Evolutionary conservation across 2,113 vertebrate genomes (phyloP).

Genomic region (Paramormyrops kingsleyae): DNA sequence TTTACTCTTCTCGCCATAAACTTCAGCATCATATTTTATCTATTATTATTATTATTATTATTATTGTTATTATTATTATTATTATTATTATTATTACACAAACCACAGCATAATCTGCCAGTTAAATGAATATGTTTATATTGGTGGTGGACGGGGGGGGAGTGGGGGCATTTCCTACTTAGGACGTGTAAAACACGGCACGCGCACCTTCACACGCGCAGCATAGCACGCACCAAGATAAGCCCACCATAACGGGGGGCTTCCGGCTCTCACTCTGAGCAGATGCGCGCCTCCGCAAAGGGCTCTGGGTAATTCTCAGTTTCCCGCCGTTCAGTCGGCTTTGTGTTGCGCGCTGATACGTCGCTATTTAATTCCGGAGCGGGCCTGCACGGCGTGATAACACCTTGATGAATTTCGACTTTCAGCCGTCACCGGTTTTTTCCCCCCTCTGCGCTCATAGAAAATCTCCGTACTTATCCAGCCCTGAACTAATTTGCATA

Average conservation of each 20-base stretch:
- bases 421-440: background rate
- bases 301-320: background rate
- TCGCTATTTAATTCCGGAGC: constrained; percentile 2
- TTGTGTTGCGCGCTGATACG: background rate
- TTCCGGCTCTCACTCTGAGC: background rate
- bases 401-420: constrained; percentile 17
- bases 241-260: background rate
- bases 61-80: background rate
- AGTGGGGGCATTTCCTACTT: background rate
- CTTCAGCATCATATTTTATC: background rate
- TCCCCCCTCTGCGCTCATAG: background rate
- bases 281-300: background rate
- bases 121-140: background rate
- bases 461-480: background rate
- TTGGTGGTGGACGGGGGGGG: background rate
- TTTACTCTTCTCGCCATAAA: background rate
- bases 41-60: background rate
- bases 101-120: background rate
- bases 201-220: background rate
- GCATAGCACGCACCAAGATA: background rate
- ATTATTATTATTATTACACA: background rate
- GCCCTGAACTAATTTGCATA: constrained; percentile 11
- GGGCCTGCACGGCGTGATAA: background rate
- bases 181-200: background rate
- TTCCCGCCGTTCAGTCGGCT: background rate